Percentiles rank a stretch among this genome's conserved stretches.
Evolutionary conservation across 1,140 invertebrate species (phyloP).

Genomic region (Halictus rubicundus): DNA sequence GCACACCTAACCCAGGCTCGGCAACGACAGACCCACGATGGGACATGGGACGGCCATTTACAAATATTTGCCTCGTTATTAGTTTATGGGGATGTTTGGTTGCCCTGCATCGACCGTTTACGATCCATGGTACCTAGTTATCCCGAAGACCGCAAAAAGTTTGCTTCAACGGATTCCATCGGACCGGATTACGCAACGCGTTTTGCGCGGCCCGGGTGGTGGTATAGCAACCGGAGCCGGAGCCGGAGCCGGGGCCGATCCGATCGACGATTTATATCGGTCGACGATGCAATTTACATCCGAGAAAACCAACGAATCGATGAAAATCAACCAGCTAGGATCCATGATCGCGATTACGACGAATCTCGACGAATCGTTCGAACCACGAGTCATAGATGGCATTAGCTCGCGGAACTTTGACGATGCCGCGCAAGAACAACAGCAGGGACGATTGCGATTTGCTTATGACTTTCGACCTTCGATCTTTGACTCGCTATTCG

Average conservation of each 20-base stretch:
- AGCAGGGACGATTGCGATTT: too few species aligned
- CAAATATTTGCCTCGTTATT: constrained; percentile 74
- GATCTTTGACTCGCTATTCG: too few species aligned
- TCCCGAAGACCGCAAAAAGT: not conserved
- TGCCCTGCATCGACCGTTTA: constrained; percentile 64
- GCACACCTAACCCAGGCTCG: too few species aligned
- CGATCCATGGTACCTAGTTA: not conserved
- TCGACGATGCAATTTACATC: too few species aligned
- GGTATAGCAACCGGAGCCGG: too few species aligned
- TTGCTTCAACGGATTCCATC: not conserved
- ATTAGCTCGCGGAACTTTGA: constrained; percentile 69
- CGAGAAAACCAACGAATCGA: not conserved
- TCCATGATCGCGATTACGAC: not conserved
- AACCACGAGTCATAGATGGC: constrained; percentile 69
- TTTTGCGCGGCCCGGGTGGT: too few species aligned
- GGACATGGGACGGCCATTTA: constrained; percentile 10
- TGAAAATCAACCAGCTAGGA: not conserved
- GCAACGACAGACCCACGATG: too few species aligned
- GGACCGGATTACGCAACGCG: not conserved
- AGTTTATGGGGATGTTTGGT: constrained; percentile 64
- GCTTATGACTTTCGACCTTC: too few species aligned
- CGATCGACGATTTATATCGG: too few species aligned
- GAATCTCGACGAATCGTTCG: constrained; percentile 61
- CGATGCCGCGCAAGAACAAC: not conserved
- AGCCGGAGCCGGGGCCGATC: too few species aligned